A percentile compares a stretch with the other conserved stretches of the same genome.
These are phyloP conservation scores for Oreochromis grahami DNA, from an alignment of 2,797 vertebrate genomes.

Conservation along the genomic window DNA sequence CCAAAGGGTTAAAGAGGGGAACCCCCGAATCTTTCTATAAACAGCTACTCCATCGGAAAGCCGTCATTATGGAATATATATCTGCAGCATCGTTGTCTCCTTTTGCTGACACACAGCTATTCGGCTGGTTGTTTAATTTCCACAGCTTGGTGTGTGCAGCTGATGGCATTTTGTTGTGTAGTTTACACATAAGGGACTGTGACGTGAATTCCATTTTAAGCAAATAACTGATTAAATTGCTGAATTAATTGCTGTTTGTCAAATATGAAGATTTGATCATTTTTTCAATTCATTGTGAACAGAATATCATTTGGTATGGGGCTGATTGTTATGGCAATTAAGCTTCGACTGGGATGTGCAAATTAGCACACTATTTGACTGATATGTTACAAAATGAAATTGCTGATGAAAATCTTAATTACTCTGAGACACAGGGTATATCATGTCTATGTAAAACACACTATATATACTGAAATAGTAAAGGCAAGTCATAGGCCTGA, in stretches of 20 bases:
- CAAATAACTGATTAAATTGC: neutral
- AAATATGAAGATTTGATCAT: neutral
- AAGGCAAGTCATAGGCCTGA: neutral
- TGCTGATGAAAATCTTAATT: neutral
- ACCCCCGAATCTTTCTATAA: neutral
- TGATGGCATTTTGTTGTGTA: neutral
- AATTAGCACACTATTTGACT: neutral
- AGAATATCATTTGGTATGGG: neutral
- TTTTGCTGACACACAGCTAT: neutral
- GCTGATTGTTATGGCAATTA: neutral
- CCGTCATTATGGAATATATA: neutral
- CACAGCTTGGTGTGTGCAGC: neutral
- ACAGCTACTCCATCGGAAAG: neutral
- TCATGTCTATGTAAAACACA: neutral
- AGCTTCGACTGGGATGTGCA: rapidly evolving
- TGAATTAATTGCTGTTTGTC: neutral
- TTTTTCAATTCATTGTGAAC: neutral
- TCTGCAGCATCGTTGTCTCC: neutral
- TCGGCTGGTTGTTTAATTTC: neutral
- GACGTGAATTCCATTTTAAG: neutral
- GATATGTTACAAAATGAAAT: neutral
- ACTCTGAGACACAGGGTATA: neutral
- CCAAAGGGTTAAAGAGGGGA: neutral
- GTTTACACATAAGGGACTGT: neutral
- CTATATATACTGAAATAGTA: neutral